Evolutionary conservation across 2,888 invertebrate genomes (phyloP), one percentile per base, ranked within the genome.

Genomic region (Platerodrilus igneus): DNA sequence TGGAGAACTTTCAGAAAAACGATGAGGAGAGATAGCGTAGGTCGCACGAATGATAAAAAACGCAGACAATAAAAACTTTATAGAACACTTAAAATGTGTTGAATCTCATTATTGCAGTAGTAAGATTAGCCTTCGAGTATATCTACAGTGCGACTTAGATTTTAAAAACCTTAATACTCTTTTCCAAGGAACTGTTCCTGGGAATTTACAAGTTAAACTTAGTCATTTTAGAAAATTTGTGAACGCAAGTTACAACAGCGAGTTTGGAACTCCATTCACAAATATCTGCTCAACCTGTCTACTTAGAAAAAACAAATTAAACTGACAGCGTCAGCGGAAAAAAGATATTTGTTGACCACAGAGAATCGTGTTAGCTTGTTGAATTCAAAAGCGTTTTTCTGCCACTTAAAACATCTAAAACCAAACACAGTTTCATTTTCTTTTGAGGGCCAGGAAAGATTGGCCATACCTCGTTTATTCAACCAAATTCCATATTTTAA

Each of bases 361-460:
- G n/a, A n/a, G n/a, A n/a, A n/a, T n/a, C n/a, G n/a, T n/a, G n/a
- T n/a, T n/a, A n/a, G n/a, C n/a, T n/a, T n/a, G n/a, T n/a, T n/a
- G n/a, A n/a, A n/a, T n/a, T n/a, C n/a, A n/a, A n/a, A 25, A 32
- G 22, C 38, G 20, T 39, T 32, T 25, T 39, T 20, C 23, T 26
- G 19, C 14, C n/a, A 27, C 9, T 19, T 39, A 15, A 32, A 32
- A 34, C 7, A 15, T 13, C 16, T 14, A 15, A 15, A 20, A 21
- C n/a, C 20, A 14, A 28, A 26, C 3, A 28, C 27, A 11, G 20
- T n/a, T 18, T 16, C 29, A n/a, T 33, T 37, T 28, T 42, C 31
- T 9, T 43, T 37, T 20, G 37, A 43, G 8, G 37, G 43, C 20
- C 37, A 43, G 16, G 38, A 43, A 9, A 36, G 36, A 13, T 32